A percentile compares a stretch with the other conserved stretches of the same genome.
Conservation (phyloP, 2,113 vertebrate genomes). For the Pelvicachromis taeniatus region DNA sequence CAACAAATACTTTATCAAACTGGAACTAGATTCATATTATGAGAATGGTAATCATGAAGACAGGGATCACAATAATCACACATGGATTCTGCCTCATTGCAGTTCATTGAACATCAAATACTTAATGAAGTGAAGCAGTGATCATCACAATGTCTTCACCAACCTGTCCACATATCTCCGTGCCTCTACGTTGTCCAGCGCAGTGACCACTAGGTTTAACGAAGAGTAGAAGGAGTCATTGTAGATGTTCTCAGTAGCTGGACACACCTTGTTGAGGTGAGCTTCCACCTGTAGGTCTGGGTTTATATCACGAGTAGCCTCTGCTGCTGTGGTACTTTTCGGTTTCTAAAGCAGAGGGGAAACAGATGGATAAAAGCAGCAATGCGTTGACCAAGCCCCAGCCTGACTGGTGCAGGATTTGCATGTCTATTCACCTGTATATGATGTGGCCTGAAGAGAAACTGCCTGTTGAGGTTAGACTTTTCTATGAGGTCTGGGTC, state of each 20-base stretch:
- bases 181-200: conserved; percentile 96
- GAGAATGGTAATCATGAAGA: background rate
- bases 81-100: background rate
- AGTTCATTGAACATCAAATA: background rate
- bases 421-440: conserved; percentile 82
- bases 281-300: conserved; percentile 87
- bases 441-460: conserved; percentile 94
- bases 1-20: background rate
- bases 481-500: conserved; percentile 99
- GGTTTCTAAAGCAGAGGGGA: conserved; percentile 78
- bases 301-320: conserved; percentile 87
- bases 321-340: conserved; percentile 92
- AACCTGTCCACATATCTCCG: conserved; percentile 98
- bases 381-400: background rate
- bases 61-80: background rate
- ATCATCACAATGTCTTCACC: background rate
- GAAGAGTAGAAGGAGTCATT: conserved; percentile 86
- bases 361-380: background rate
- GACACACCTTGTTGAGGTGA: conserved; percentile 92
- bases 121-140: background rate
- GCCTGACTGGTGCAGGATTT: background rate
- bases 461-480: conserved; percentile 97
- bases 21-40: background rate
- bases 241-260: conserved; percentile 88
- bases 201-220: conserved; percentile 87